Evolutionary conservation across 2,113 vertebrate genomes (phyloP), one percentile per base, ranked within the genome.

Genomic region (Mugil cephalus): DNA sequence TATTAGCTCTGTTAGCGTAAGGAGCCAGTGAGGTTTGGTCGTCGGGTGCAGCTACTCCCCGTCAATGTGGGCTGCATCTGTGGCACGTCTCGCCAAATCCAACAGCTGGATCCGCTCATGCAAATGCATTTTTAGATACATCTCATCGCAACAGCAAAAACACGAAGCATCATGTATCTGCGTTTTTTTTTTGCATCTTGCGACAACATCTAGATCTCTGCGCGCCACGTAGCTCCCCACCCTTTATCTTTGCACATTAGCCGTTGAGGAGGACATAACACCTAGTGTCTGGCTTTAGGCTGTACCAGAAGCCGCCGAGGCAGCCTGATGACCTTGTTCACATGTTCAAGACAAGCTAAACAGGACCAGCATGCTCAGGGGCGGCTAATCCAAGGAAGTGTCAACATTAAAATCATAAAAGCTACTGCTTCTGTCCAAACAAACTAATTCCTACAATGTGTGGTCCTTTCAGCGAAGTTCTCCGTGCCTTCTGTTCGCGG

Each of bases 61-160:
- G 64, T 7, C 39, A 86, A 80, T 77, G 42, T 88, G 71, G 77
- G 62, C 53, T 54, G 53, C 81, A 85, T 86, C 79, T 88, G 84
- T 81, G 36, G 17, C 60, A 15, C 11, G 2, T 19, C 58, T 83
- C 9, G 81, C 83, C 88, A 88, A 56, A 85, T 72, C 45, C 42
- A 82, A 84, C 84, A 84, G 76, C 63, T 78, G 82, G 51, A 80
- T 68, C 61, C 34, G 59, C 24, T 77, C 54, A 80, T 54, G 55
- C 53, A 82, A 18, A 56, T n/a, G 7, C 30, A 36, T 69, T 76
- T 39, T 70, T 39, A 74, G 60, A 77, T 74, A 74, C 45, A 77
- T 64, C 51, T 74, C 54, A 68, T 38, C 14, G n/a, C n/a, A 64
- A 70, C 50, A 48, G 50, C 35, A 75, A 47, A 18, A 82, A 71